Conservation (phyloP, 2,113 vertebrate genomes). For the Procavia capensis region DNA sequence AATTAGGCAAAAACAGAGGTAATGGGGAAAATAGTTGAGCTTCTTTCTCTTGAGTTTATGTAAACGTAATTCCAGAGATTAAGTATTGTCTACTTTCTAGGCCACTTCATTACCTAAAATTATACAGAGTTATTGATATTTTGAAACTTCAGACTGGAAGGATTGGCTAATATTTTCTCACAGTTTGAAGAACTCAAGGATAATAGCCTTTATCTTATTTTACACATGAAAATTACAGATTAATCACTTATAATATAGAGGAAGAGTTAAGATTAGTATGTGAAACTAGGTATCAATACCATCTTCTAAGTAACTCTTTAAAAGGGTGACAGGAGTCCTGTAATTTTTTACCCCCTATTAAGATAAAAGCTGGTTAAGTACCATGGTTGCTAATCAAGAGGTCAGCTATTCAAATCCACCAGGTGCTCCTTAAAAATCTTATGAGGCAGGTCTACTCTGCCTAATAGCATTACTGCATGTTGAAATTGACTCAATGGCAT, state of each 20-base stretch:
- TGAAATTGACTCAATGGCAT: too few relatives aligned
- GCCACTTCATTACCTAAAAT: not conserved
- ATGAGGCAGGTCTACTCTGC: too few relatives aligned
- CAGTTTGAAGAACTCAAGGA: constrained; percentile 20
- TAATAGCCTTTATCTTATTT: constrained; percentile 35
- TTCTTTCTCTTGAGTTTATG: constrained; percentile 9
- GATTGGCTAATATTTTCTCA: constrained; percentile 11
- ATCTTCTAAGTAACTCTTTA: constrained; percentile 12
- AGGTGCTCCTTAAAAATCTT: too few relatives aligned
- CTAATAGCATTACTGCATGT: too few relatives aligned
- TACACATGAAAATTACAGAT: not conserved
- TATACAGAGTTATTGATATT: constrained; percentile 12
- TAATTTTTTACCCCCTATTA: constrained; percentile 36
- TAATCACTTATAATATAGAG: not conserved
- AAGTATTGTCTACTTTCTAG: not conserved
- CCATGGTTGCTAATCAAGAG: too few relatives aligned
- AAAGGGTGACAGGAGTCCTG: constrained; percentile 1
- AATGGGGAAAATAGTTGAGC: not conserved
- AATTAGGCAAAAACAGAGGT: not conserved
- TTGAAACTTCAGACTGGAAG: not conserved
- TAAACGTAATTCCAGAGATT: not conserved
- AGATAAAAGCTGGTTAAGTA: too few relatives aligned
- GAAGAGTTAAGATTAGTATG: not conserved
- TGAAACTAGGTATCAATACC: constrained; percentile 13
- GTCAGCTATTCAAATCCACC: too few relatives aligned